A percentile compares a stretch with the other conserved stretches of the same genome.
Conservation (phyloP, 2,797 vertebrate genomes). For the Enteromius argenteus region DNA sequence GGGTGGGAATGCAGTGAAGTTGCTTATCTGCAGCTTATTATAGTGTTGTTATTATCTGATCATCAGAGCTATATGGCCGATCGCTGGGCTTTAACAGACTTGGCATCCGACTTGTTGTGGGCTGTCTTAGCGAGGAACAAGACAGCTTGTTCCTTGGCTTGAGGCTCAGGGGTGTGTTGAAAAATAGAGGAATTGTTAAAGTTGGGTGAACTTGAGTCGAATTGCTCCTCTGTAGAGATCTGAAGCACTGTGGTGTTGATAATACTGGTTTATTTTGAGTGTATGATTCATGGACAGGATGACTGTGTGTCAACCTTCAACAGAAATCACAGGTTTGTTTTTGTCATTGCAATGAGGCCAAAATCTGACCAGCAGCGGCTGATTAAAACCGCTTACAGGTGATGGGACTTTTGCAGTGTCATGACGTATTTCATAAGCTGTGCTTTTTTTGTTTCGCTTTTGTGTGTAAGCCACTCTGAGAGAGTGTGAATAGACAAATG, state of each 20-base stretch:
- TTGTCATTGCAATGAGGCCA: conserved; percentile 17
- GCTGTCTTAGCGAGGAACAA: conserved; percentile 5
- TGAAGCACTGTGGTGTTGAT: not conserved
- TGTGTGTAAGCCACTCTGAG: not conserved
- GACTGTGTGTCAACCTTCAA: conserved; percentile 32
- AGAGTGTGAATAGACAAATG: not conserved
- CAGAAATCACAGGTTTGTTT: conserved; percentile 28
- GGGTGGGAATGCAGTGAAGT: not conserved
- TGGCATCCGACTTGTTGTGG: conserved; percentile 7
- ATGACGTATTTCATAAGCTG: conserved; percentile 2
- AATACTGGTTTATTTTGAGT: conserved; percentile 10
- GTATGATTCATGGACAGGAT: conserved; percentile 8
- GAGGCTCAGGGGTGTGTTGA: conserved; percentile 23
- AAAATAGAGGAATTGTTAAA: conserved; percentile 34
- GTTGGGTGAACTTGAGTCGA: not conserved
- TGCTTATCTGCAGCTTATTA: not conserved
- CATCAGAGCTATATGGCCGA: not conserved
- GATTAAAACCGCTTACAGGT: not conserved
- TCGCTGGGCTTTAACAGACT: not conserved
- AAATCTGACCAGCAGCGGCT: not conserved
- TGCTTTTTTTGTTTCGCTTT: conserved; percentile 7
- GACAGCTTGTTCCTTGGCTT: conserved; percentile 4
- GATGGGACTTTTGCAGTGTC: conserved; percentile 22
- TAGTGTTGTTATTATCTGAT: not conserved
- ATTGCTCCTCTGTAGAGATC: not conserved